These are phyloP conservation scores for Harpalus rufipes DNA, from an alignment of 2,888 invertebrate species.

Conservation along the genomic window DNA sequence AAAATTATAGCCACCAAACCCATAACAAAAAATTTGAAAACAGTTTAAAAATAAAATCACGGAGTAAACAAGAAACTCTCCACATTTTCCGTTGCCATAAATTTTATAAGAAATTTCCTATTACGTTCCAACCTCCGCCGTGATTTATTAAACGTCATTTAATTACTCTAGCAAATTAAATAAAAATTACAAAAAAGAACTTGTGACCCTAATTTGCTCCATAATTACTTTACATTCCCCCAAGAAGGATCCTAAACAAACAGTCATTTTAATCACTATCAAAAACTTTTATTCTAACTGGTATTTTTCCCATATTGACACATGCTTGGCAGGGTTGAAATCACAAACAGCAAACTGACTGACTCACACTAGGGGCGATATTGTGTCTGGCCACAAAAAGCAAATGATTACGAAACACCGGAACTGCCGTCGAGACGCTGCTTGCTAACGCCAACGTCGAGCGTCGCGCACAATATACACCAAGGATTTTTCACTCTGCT, in stretches of 20 bases:
- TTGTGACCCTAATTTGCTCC: constrained; percentile 15
- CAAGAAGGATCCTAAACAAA: constrained; percentile 30
- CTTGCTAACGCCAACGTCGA: not conserved
- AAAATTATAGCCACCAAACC: too few species aligned
- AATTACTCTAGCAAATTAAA: constrained; percentile 8
- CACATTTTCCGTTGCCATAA: not conserved
- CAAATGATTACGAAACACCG: constrained; percentile 56
- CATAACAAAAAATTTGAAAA: too few species aligned
- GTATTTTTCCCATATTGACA: constrained; percentile 44
- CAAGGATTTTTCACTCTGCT: constrained; percentile 54
- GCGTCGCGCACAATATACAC: constrained; percentile 22
- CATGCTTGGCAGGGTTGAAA: constrained; percentile 21
- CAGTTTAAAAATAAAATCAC: not conserved
- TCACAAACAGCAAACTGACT: constrained; percentile 26
- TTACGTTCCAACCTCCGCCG: not conserved
- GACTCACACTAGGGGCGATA: constrained; percentile 15
- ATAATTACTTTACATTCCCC: constrained; percentile 3
- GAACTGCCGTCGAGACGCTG: constrained; percentile 30
- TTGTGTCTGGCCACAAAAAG: constrained; percentile 50
- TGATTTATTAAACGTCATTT: constrained; percentile 11
- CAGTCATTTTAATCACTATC: constrained; percentile 30
- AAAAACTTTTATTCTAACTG: constrained; percentile 33
- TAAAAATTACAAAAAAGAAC: constrained; percentile 15
- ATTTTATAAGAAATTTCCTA: constrained; percentile 1
- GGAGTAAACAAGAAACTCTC: not conserved